Conservation (phyloP, 2,888 invertebrate genomes). For the Alloscopus bannaensis region DNA sequence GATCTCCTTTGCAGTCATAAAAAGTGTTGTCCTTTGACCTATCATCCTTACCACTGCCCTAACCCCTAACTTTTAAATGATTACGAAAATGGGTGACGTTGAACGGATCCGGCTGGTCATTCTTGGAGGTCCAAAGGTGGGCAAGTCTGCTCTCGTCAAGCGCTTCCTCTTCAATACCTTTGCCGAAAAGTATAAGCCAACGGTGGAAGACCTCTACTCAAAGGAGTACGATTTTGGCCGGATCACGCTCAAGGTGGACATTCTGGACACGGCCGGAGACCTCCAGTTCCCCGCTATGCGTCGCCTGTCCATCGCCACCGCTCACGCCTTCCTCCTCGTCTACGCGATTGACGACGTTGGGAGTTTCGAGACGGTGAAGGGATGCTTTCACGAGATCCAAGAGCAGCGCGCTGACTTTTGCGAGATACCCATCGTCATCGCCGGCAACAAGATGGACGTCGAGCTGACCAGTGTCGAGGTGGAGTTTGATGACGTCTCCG, state of each 20-base stretch:
- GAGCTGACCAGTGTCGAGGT: constrained; percentile 77
- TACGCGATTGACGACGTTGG: constrained; percentile 87
- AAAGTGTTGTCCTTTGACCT: too few species aligned
- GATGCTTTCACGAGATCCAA: constrained; percentile 87
- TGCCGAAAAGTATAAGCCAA: constrained; percentile 88
- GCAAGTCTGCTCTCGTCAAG: constrained; percentile 90
- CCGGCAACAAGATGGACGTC: constrained; percentile 87
- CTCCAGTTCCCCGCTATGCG: constrained; percentile 94
- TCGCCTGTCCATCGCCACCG: constrained; percentile 88
- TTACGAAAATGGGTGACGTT: constrained; percentile 80
- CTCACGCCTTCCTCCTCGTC: constrained; percentile 91
- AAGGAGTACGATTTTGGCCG: constrained; percentile 87
- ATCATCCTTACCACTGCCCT: too few species aligned
- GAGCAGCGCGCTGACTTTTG: constrained; percentile 87
- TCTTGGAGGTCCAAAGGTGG: constrained; percentile 86
- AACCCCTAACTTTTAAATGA: constrained; percentile 36
- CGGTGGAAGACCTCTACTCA: constrained; percentile 92
- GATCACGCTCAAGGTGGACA: constrained; percentile 85
- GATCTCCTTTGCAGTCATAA: too few species aligned
- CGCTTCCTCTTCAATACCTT: constrained; percentile 87
- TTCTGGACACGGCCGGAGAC: constrained; percentile 89
- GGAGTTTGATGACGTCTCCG: constrained; percentile 86
- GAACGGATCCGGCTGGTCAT: constrained; percentile 89
- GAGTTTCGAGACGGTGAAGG: constrained; percentile 83
- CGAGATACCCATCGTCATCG: constrained; percentile 90